Conservation (phyloP, 2,113 vertebrate species). For the Xenotilapia caudafasciata region DNA sequence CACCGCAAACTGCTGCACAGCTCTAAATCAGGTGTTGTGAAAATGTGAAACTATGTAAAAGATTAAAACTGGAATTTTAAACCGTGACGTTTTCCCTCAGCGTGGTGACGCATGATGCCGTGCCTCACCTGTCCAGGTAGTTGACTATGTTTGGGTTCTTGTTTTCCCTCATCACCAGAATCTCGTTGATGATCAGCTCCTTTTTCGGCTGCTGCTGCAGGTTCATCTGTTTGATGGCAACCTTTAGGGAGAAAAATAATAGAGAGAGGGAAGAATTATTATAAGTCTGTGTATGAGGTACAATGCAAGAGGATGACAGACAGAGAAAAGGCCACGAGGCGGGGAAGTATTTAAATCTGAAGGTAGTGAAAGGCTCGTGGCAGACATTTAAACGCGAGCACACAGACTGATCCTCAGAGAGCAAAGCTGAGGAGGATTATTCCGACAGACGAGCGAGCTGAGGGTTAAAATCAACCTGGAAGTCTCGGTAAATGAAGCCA, state of each 20-base stretch:
- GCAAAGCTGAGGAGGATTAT: neutral
- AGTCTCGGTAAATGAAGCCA: neutral
- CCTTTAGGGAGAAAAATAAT: constrained; percentile 61
- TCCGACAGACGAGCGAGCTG: neutral
- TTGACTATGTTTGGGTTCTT: constrained; percentile 98
- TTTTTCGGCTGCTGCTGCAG: constrained; percentile 97
- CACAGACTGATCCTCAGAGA: neutral
- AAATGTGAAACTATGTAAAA: neutral
- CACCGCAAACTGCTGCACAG: neutral
- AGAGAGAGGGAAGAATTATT: neutral
- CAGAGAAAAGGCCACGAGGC: neutral
- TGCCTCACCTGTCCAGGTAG: constrained; percentile 90
- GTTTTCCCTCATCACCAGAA: constrained; percentile 99
- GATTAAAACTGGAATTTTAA: neutral
- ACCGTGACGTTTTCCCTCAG: neutral
- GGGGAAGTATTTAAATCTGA: neutral
- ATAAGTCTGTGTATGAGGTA: neutral
- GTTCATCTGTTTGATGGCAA: constrained; percentile 99
- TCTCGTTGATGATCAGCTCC: constrained; percentile 96
- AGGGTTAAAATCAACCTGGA: neutral
- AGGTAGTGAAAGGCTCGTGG: neutral
- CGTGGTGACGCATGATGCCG: neutral
- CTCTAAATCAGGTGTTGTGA: neutral
- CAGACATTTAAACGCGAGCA: neutral
- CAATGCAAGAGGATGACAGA: neutral